Evolutionary conservation across 2,888 invertebrate species (phyloP), one percentile per base, ranked within the genome.

Genomic region (Cantharis flavilabris): DNA sequence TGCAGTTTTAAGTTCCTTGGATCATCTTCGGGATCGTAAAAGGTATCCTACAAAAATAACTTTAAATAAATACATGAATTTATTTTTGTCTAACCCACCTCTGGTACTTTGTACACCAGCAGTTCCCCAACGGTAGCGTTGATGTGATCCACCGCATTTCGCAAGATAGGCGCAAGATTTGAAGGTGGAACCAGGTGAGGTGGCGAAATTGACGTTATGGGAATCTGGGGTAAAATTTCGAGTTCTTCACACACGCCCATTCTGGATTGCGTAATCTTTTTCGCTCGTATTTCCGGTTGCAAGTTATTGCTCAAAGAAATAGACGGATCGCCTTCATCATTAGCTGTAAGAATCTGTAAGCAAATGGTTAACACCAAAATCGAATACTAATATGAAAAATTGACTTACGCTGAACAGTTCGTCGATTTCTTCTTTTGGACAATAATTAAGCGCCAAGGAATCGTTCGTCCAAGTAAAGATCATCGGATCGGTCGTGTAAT

Each of bases 391-490:
- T n/a, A 26, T 26, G 63, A 16, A 49, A 70, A 14, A 65, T 49
- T 49, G 26, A 86, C 88, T 87, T 85, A 94, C 94, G 89, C 91
- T 91, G 88, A 92, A 91, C 62, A 96, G 87, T 81, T 91, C 89
- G 71, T 92, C 91, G 28, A 97, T 93, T 83, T 94, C 93, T 72
- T 91, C 91, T 82, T 92, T 93, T 0, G 97, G 96, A 83, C 97
- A 98, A 67, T 91, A 91, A 83, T 92, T 93, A 70, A 94, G 93
- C 0, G 95, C 93, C 82, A 97, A 86, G 9, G 95, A 94, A 82
- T 96, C 96, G 85, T 98, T 98, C 16, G 96, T 94, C 96, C 96
- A 96, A 30, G 92, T 94, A 86, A 92, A 95, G 83, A 92, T 92
- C 82, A 90, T 92, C 84, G 91, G 91, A 84, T 91, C 92, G 33